Base-by-base conservation (phyloP, 2,113 vertebrate species). In the Dicentrarchus labrax region DNA sequence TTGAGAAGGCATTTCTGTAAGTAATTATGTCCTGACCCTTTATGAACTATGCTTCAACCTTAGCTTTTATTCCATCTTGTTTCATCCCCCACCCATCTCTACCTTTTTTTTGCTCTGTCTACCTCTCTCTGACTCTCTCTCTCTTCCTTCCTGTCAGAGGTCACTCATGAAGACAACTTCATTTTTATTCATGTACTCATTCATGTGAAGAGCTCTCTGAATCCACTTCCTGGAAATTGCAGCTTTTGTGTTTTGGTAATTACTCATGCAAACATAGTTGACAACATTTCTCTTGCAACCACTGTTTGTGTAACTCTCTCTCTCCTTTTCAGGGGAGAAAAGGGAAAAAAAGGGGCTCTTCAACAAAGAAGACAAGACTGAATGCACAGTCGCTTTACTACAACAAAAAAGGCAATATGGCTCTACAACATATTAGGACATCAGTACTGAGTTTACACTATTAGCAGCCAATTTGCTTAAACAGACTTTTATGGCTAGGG, bases 1-100 rank as follows among this genome's bases (percentile, higher is more conserved):
- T 80, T 59, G 87, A 89, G 91, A 82, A 77, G 78, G 64, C 83
- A 84, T 91, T 90, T 88, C 77, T 93, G 17, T 82, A 60, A 86
- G 83, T 90, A 93, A 93, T 92, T 92, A 90, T 85, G 77, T 60
- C 51, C 78, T 88, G 86, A 88, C 88, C 88, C 83, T 66, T 83
- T 74, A 48, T 83, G 75, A 88, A 91, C 90, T 59, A 19, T 57
- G 73, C 78, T 80, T 76, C 80, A 80, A 73, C 78, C 70, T 80
- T 11, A 50, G 62, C 75, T 87, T 91, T 88, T 85, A 89, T 86
- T 84, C 71, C 47, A 78, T 76, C 60, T 76, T 71, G 56, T 72
- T 84, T 64, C 53, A 85, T 72, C 64, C 13, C 7, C 17, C 13
- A 4, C 15, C 30, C 19, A 47, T 13, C 36, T 17, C 24, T 22